Evolutionary conservation across 2,113 vertebrate genomes (phyloP), one percentile per base, ranked within the genome.

Genomic region (Neolamprologus fasciatus): DNA sequence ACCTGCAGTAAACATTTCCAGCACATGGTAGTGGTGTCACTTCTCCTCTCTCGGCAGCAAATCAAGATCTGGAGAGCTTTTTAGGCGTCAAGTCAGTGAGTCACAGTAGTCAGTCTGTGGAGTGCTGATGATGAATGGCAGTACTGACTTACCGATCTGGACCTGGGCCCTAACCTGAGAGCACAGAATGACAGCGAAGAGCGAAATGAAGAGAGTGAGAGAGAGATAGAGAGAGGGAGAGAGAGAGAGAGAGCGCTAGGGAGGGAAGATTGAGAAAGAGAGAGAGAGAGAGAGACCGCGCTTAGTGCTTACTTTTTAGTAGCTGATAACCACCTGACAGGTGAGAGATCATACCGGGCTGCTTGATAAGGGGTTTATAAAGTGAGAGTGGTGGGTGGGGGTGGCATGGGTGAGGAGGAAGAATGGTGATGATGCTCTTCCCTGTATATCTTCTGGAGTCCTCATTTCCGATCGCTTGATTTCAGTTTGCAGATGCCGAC

Each of bases 401-500:
- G 71, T 76, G 71, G 71, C 16, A 50, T 81, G 51, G 51, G 28
- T 55, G 81, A 28, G 73, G 28, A 55, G 11, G 50, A 12, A 14
- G 80, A 33, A 66, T 11, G 47, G 19, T n/a, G 19, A 16, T 35
- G 28, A 12, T 81, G 63, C 33, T 61, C 31, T 81, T 81, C 17
- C 26, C 28, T 80, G 19, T 76, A 21, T 83, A 50, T 76, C 33
- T 81, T 78, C 16, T 47, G 76, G 88, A 86, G 66, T 90, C 80
- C 45, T 91, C 14, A 81, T 66, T 66, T 45, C 80, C 58, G 40
- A 71, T 89, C 42, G 85, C 63, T 92, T 87, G 54, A 45, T 93
- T 89, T 94, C 88, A 94, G 89, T 86, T 91, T 92, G 93, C 95
- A 95, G 95, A 95, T 95, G 95, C 95, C 88, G 94, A 95, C 94